Evolutionary conservation across 2,797 vertebrate species (phyloP).

Genomic region (Euphonia xanthogaster): DNA sequence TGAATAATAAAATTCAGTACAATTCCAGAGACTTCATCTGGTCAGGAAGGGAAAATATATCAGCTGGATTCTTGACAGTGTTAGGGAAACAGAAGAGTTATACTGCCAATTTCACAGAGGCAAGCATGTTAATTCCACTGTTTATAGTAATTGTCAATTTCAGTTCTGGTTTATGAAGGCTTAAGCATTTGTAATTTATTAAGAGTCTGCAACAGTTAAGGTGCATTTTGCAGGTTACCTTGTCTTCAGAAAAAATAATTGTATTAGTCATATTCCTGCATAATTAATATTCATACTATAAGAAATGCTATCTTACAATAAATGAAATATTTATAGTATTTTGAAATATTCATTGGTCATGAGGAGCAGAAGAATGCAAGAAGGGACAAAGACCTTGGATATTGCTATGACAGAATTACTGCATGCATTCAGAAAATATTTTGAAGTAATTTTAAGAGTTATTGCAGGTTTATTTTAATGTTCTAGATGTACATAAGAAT

Average conservation of each 20-base stretch:
- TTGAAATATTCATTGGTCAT: not conserved
- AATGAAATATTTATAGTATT: not conserved
- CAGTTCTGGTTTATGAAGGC: not conserved
- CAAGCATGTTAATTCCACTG: not conserved
- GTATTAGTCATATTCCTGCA: conserved; percentile 33
- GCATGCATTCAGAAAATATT: not conserved
- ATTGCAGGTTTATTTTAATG: not conserved
- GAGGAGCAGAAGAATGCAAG: not conserved
- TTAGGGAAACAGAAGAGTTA: not conserved
- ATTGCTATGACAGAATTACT: not conserved
- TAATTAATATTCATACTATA: conserved; percentile 41
- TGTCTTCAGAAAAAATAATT: conserved; percentile 45
- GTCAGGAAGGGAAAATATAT: not conserved
- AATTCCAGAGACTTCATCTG: not conserved
- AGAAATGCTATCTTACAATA: not conserved
- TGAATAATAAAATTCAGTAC: not conserved
- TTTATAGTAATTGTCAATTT: not conserved
- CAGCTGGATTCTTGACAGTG: not conserved
- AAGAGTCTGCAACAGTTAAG: not conserved
- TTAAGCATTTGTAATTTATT: conserved; percentile 27
- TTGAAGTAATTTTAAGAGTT: not conserved
- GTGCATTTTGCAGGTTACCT: conserved; percentile 32
- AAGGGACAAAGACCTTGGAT: not conserved
- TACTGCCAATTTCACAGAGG: not conserved
- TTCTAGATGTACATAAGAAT: not conserved